phyloP scores from a whole-genome alignment of 2,888 invertebrate genomes.

The Oasisia sp. region DNA sequence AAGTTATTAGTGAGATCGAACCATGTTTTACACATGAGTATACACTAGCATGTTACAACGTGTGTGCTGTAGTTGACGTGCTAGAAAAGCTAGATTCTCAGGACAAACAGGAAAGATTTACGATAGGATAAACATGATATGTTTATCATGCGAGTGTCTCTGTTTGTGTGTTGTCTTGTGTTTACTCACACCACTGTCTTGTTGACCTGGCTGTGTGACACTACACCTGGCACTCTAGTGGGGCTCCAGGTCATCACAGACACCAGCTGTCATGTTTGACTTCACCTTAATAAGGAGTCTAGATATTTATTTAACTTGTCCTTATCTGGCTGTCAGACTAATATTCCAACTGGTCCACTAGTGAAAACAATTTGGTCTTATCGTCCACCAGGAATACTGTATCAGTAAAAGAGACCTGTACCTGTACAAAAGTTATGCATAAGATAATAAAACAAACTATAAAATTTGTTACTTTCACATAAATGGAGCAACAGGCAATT shows the following conservation, averaged over 20 bases:
- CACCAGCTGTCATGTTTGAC: neutral
- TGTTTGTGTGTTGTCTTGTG: neutral
- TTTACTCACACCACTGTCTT: neutral
- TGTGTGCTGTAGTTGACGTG: neutral
- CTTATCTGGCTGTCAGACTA: too few relatives aligned
- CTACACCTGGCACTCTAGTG: neutral
- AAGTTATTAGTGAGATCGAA: neutral
- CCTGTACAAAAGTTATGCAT: neutral
- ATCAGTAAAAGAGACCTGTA: neutral
- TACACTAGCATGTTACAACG: neutral
- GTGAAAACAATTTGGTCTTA: neutral
- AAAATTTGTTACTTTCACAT: too few relatives aligned
- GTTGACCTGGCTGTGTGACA: neutral
- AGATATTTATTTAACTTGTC: too few relatives aligned
- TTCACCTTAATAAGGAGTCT: neutral
- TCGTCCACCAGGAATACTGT: neutral
- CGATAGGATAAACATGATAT: constrained; percentile 17
- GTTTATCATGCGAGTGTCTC: neutral
- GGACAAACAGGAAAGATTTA: constrained; percentile 6
- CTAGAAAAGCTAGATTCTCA: neutral
- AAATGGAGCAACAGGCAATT: too few relatives aligned
- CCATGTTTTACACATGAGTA: neutral
- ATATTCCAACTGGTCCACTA: neutral
- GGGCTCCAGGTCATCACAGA: neutral
- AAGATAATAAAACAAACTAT: too few relatives aligned